Percentiles rank a stretch among this genome's conserved stretches.
These are phyloP conservation scores for Papilio helenus DNA, from an alignment of 1,140 invertebrate species.

Conservation along the genomic window DNA sequence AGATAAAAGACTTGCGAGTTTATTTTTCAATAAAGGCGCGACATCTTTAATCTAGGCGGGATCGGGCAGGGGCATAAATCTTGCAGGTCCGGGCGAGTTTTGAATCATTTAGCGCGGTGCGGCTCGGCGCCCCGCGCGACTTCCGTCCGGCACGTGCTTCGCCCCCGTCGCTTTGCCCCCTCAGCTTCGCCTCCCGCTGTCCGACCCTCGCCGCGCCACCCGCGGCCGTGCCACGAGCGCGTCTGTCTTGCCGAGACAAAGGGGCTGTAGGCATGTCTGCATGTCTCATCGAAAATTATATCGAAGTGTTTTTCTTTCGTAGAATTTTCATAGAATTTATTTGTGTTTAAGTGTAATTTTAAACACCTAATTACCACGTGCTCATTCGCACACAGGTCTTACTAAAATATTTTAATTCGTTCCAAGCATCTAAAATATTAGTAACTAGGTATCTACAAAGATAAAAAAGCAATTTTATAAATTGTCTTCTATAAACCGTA, in stretches of 20 bases:
- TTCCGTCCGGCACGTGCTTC: conserved; percentile 78
- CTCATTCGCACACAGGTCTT: too few species aligned
- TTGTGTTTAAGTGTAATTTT: background rate
- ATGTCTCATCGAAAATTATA: conserved; percentile 6
- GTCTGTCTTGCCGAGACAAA: conserved; percentile 82
- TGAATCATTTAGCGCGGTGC: conserved; percentile 81
- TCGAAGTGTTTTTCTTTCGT: conserved; percentile 39
- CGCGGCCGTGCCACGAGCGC: conserved; percentile 57
- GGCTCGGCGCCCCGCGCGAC: conserved; percentile 69
- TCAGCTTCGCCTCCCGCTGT: conserved; percentile 49
- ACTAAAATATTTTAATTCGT: too few species aligned
- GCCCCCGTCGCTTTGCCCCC: conserved; percentile 48
- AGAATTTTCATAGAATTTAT: background rate
- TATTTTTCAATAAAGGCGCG: conserved; percentile 65
- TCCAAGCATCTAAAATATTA: too few species aligned
- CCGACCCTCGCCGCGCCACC: conserved; percentile 41
- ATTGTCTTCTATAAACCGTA: too few species aligned
- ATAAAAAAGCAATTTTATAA: too few species aligned
- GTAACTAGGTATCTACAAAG: too few species aligned
- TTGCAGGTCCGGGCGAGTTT: conserved; percentile 81
- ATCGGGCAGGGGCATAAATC: conserved; percentile 80
- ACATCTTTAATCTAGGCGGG: conserved; percentile 81
- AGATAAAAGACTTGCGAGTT: background rate
- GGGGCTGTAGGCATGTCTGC: conserved; percentile 65
- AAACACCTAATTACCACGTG: too few species aligned